Base-by-base conservation (phyloP, 2,797 vertebrate genomes). In the Graptemys geographica region DNA sequence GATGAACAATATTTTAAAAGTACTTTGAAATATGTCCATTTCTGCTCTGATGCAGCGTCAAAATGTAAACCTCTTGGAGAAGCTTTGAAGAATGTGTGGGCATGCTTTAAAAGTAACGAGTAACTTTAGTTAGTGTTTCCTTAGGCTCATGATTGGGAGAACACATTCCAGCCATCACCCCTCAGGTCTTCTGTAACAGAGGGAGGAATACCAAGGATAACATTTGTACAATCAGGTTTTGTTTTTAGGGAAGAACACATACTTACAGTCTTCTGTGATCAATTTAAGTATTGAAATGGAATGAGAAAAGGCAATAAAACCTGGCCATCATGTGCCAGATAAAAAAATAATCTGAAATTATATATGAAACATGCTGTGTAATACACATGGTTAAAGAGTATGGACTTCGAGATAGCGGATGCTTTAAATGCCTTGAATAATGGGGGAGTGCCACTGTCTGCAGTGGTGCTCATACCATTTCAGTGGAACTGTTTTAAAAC, bases 161-260 rank as follows among this genome's bases (percentile, higher is more conserved):
- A 90, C 27, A 0, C 2, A 62, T 72, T 95, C 84, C 53, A 83
- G 59, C 69, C 0, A 59, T 0, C 2, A 21, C 3, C 37, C 27
- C 2, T 27, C 9, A 62, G 3, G 59, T 80, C 72, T 88, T 3
- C 25, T 80, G 28, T 9, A 79, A 92, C 65, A 44, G 31, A 41
- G 55, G 0, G 8, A 81, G 89, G 2, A 7, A 51, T 15, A 0
- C 79, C 5, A 78, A 13, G 2, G 5, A 2, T 0, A 82, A 2
- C 19, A 21, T 57, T 94, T 94, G 41, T 79, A 2, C 56, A 57
- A 23, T 80, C 10, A 80, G 28, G 8, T 1, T 8, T 72, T 3
- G 21, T 2, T 2, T 55, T 85, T 11, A 37, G 23, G 31, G 47
- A 83, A 87, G 83, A 0, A 8, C 51, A 8, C 1, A 11, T 79